phyloP scores from a whole-genome alignment of 2,797 vertebrate genomes.

The Triplophysa yarkandensis region DNA sequence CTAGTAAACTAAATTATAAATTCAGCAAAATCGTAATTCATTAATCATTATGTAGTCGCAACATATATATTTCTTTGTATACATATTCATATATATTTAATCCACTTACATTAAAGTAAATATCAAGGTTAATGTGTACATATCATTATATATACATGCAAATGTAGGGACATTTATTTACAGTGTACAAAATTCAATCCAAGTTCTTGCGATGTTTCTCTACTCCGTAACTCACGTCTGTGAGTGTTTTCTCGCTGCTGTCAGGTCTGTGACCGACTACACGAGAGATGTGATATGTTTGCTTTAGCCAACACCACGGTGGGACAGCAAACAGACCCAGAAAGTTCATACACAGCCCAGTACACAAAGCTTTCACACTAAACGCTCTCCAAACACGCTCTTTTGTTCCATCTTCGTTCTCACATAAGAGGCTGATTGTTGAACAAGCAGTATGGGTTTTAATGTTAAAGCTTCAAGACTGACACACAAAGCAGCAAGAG shows the following conservation, averaged over 20 bases:
- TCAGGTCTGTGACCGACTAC: neutral
- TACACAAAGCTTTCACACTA: neutral
- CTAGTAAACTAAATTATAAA: too few relatives aligned
- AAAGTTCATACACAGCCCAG: slow-evolving; percentile 24
- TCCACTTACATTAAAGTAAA: too few relatives aligned
- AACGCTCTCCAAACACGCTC: slow-evolving; percentile 14
- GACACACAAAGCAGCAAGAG: slow-evolving; percentile 21
- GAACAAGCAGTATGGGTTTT: neutral
- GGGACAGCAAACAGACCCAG: slow-evolving; percentile 34
- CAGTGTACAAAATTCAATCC: neutral
- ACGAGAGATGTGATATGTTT: slow-evolving; percentile 34
- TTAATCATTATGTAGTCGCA: too few relatives aligned
- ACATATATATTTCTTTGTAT: too few relatives aligned
- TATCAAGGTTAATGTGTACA: too few relatives aligned
- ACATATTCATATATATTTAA: too few relatives aligned
- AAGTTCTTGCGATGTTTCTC: neutral
- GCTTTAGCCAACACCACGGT: slow-evolving; percentile 13
- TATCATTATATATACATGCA: too few relatives aligned
- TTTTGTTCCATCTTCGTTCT: slow-evolving; percentile 1
- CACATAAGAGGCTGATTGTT: slow-evolving; percentile 1
- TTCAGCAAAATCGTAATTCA: too few relatives aligned
- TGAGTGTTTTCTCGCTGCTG: neutral
- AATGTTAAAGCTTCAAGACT: neutral
- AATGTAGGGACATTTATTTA: too few relatives aligned
- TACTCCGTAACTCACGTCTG: neutral